Base-by-base conservation (phyloP, 2,113 vertebrate species). In the Vireo altiloquus region DNA sequence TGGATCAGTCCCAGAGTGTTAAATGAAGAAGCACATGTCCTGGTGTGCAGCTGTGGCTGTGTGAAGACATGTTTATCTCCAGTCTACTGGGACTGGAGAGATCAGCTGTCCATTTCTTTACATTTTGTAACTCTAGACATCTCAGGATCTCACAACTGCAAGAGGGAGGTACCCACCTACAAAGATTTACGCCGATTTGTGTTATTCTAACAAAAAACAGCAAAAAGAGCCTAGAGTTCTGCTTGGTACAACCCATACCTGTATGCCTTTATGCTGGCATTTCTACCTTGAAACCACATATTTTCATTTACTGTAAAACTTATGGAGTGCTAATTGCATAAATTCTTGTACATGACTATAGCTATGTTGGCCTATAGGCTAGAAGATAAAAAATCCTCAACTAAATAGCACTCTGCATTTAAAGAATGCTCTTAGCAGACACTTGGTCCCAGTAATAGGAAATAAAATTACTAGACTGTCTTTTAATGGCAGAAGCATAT, bases 241-340 rank as follows among this genome's bases (percentile, higher is more conserved):
- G 7, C 33, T 72, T 60, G 46, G 11, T 42, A 68, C 9, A 27
- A 31, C 15, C 7, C 10, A 24, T 17, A 42, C 4, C 8, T 35
- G 4, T 60, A 22, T 81, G 31, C 25, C 11, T 72, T 70, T 53
- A 17, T 40, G 33, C 12, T 0, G 2, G 6, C 1, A 0, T 49
- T 85, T 90, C 78, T 89, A 61, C 11, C 37, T 70, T 46, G 6
- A 96, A 56, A 23, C 18, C 85, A 82, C 5, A 21, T 49, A 39
- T 13, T 68, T 47, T 17, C 9, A 35, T 65, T 91, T 91, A 31
- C 53, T 66, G 87, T 14, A 60, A 91, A 89, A 40, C 8, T 39
- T 22, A 37, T 2, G 25, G 31, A 13, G 11, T 44, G 10, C 1
- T 75, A 89, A 66, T 39, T 77, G 35, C 33, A 77, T 88, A 87